Base-by-base conservation (phyloP, 2,797 vertebrate genomes). In the Apodemus agrarius region DNA sequence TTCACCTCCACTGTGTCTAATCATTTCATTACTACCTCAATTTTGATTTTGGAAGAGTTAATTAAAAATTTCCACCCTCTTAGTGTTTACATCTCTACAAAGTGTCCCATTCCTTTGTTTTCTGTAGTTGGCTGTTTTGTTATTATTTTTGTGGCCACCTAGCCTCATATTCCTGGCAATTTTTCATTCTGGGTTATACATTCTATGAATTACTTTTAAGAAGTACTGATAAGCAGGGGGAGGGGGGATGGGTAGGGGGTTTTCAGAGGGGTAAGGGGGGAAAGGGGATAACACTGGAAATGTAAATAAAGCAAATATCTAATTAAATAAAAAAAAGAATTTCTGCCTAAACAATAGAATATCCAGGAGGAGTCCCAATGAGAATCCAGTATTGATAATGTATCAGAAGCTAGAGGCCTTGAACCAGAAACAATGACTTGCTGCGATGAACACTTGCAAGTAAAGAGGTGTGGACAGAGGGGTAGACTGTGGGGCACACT, bases 101-200 rank as follows among this genome's bases (percentile, higher is more conserved):
- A 63, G 87, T 87, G 61, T 92, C 76, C 83, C 22, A 61, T 46
- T 93, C 13, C 37, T 75, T 43, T 43, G 54, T 52, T 87, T 92
- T 67, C 54, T 88, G n/a, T 84, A 74, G 21, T 67, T 74, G 74
- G 61, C 17, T 22, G 82, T 0, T 49, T 40, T 54, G 29, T 78
- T 67, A 21, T 72, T 52, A 29, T 63, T 94, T 29, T 8, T 43
- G 4, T 22, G 69, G 9, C 90, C 72, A 86, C 26, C 31, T 74
- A 83, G 34, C 16, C 13, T 82, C 31, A 22, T 37, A n/a, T 46
- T 22, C 14, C 76, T 76, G 34, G 52, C 19, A 76, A 16, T 69
- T 94, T 88, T 83, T 90, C 63, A 79, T 92, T 92, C 67, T 31
- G n/a, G 86, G 76, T 40, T 92, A 4, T 54, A 94, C 10, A 10